Evolutionary conservation across 92 coral and sea anemone genomes (phyloP), one percentile per base, ranked within the genome.

Genomic region (Desmophyllum pertusum): DNA sequence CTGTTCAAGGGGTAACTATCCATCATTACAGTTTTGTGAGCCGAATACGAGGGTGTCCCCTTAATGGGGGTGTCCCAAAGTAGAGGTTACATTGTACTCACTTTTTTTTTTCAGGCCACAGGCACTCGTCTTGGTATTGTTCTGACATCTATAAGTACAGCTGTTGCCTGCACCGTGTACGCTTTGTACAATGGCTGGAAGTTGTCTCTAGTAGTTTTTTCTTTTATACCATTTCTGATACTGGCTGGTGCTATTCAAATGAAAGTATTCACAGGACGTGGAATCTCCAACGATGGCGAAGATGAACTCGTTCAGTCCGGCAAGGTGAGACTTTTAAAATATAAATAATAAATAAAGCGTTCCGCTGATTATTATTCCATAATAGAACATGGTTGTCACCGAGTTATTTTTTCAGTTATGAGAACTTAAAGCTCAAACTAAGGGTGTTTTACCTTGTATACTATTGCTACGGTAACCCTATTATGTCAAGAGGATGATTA

Each of bases 101-200:
- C n/a, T 72, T 15, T 43, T 46, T 31, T 80, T 75, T 38, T 46
- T 11, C 38, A 95, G 98, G 98, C 98, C 23, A 81, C 95, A 6
- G 98, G 98, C 36, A 52, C 83, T 38, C 93, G 97, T 43, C 80
- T 95, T n/a, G 95, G 91, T 35, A 79, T 72, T 8, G 42, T 95
- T 36, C 90, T 90, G 48, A 89, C 88, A 62, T 79, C 95, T 25
- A 13, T 94, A 39, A 80, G 89, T 40, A 96, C 98, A 33, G 78
- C 80, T 10, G 76, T 94, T 15, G 93, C 93, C 19, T 88, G 95
- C 55, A 78, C 89, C 8, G 82, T 87, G 33, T 90, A 88, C 25
- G 93, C 99, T 18, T 96, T 96, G 63, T 6, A 51, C 72, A 89
- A 93, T 74, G 96, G 98, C 73, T 96, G 99, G 99, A 90, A 91